Evolutionary conservation across 1,140 invertebrate genomes (phyloP).

Genomic region (Lordiphosa stackelbergi): DNA sequence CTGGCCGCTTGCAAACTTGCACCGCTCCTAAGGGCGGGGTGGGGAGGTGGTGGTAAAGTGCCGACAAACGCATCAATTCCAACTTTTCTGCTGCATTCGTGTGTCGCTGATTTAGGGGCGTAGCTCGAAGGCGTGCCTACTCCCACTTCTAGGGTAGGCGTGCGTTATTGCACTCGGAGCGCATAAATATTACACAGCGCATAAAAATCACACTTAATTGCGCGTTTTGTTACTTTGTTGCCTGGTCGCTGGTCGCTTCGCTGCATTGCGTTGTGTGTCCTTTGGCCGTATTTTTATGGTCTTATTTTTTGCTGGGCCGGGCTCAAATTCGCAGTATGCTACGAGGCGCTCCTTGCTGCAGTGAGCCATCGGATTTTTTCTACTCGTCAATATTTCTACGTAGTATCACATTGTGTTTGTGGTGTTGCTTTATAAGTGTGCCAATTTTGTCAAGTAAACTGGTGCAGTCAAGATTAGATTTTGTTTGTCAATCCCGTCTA

Average conservation of each 20-base stretch:
- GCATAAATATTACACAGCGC: constrained; percentile 55
- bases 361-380: too few relatives aligned
- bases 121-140: neutral
- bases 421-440: too few relatives aligned
- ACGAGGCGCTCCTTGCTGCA: neutral
- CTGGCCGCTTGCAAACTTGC: constrained; percentile 40
- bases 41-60: neutral
- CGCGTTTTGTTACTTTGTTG: constrained; percentile 62
- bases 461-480: too few relatives aligned
- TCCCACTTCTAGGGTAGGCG: constrained; percentile 17
- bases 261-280: constrained; percentile 8
- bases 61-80: constrained; percentile 43
- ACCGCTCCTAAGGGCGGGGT: constrained; percentile 13
- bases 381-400: too few relatives aligned
- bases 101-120: constrained; percentile 43
- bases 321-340: constrained; percentile 25
- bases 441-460: too few relatives aligned
- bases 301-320: constrained; percentile 6
- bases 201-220: constrained; percentile 69
- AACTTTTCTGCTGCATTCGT: constrained; percentile 37
- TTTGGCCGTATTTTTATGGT: constrained; percentile 9
- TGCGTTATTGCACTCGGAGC: constrained; percentile 23
- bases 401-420: too few relatives aligned
- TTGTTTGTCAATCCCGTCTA: too few relatives aligned
- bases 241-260: constrained; percentile 14